phyloP scores from a whole-genome alignment of 2,888 invertebrate species.

The Drosophila barbarae region DNA sequence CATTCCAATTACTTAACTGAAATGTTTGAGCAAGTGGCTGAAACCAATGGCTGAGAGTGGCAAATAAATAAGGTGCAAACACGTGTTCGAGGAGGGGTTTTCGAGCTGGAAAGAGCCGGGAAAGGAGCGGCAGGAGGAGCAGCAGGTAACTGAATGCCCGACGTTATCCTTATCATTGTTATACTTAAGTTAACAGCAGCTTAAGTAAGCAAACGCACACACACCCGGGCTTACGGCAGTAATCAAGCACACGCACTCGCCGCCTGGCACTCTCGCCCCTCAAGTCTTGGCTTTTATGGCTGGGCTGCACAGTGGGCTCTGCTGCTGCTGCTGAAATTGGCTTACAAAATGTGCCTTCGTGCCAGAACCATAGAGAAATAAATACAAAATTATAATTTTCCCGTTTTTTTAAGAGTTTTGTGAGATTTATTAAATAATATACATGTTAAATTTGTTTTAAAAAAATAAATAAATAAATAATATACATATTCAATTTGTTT shows the following conservation, averaged over 20 bases:
- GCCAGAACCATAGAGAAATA: not conserved
- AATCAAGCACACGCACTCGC: slow-evolving; percentile 56
- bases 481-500: too few relatives aligned
- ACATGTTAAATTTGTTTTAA: too few relatives aligned
- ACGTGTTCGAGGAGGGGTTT: slow-evolving; percentile 12
- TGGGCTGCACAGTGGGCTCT: slow-evolving; percentile 42
- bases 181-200: slow-evolving; percentile 75
- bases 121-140: not conserved
- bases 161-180: slow-evolving; percentile 75
- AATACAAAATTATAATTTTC: too few relatives aligned
- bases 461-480: too few relatives aligned
- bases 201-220: slow-evolving; percentile 54
- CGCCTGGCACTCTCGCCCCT: slow-evolving; percentile 13
- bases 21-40: slow-evolving; percentile 60
- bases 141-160: slow-evolving; percentile 35
- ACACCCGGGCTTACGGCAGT: slow-evolving; percentile 41
- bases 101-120: not conserved
- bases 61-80: slow-evolving; percentile 66
- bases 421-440: too few relatives aligned
- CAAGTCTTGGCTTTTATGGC: slow-evolving; percentile 35
- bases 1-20: slow-evolving; percentile 68
- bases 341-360: not conserved
- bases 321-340: too few relatives aligned
- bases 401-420: not conserved
- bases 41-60: slow-evolving; percentile 22